These are phyloP conservation scores for Rhaphigaster nebulosa DNA, from an alignment of 2,888 invertebrate genomes.

Conservation along the genomic window DNA sequence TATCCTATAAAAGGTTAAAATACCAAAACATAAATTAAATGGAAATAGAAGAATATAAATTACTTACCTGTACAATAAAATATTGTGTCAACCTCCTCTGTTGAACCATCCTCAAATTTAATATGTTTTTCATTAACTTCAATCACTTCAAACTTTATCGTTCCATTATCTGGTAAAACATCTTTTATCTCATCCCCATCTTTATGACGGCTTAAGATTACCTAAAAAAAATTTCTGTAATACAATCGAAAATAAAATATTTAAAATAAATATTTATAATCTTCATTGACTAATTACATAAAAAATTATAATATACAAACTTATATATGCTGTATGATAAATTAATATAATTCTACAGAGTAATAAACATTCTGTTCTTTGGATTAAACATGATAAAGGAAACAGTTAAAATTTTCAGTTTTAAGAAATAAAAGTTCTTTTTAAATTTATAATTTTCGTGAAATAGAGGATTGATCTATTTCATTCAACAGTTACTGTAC, in stretches of 20 bases:
- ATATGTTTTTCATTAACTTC: conserved; percentile 69
- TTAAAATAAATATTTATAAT: too few relatives aligned
- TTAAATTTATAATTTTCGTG: background rate
- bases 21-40: too few relatives aligned
- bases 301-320: too few relatives aligned
- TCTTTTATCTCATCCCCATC: conserved; percentile 63
- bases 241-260: too few relatives aligned
- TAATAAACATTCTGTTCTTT: background rate
- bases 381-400: background rate
- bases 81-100: conserved; percentile 75
- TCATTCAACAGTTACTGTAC: background rate
- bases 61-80: conserved; percentile 79
- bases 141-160: conserved; percentile 71
- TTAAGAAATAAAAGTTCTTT: background rate
- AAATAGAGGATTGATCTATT: background rate
- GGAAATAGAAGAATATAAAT: background rate
- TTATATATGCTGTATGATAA: background rate
- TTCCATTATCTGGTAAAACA: conserved; percentile 71
- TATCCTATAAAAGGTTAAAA: too few relatives aligned
- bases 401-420: background rate
- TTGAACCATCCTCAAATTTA: conserved; percentile 75
- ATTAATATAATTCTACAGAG: background rate
- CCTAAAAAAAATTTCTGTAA: conserved; percentile 62
- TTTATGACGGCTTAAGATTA: conserved; percentile 66
- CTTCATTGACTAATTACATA: too few relatives aligned